Percentiles rank a stretch among this genome's conserved stretches.
Conservation (phyloP, 2,797 vertebrate species). For the Prunella strophiata region DNA sequence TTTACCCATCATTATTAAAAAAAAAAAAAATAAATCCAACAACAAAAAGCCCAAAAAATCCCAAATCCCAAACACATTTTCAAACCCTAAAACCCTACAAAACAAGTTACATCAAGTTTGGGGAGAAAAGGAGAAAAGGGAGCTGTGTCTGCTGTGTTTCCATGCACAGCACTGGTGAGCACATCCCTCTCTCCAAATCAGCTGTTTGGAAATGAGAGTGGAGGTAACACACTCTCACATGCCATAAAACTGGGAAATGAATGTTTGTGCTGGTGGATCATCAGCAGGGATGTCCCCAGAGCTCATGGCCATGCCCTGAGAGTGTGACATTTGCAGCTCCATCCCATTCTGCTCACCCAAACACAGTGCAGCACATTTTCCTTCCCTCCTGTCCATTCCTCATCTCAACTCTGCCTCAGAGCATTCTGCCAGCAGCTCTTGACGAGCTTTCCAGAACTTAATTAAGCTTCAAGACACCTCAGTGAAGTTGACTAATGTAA, state of each 20-base stretch:
- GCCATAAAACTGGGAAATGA: background rate
- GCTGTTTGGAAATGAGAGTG: background rate
- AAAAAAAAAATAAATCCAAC: too few species aligned
- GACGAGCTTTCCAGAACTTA: slow-evolving; percentile 21
- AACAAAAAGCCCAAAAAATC: too few species aligned
- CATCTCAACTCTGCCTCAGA: background rate
- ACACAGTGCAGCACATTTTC: fast-evolving
- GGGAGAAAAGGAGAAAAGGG: background rate
- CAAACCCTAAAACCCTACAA: background rate
- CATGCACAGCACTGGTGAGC: fast-evolving
- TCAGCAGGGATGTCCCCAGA: background rate
- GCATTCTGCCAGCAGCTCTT: background rate
- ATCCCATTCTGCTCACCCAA: fast-evolving
- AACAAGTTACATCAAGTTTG: background rate
- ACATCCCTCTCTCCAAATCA: background rate
- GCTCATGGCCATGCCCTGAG: background rate
- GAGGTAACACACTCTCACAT: fast-evolving
- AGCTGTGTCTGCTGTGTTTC: background rate
- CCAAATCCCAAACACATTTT: background rate
- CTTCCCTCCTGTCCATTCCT: background rate
- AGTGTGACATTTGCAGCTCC: background rate
- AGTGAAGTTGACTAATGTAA: slow-evolving; percentile 51
- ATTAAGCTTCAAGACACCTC: slow-evolving; percentile 56
- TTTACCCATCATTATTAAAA: background rate
- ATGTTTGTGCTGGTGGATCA: background rate